Conservation (phyloP, 2,113 vertebrate genomes). For the Carassius auratus region DNA sequence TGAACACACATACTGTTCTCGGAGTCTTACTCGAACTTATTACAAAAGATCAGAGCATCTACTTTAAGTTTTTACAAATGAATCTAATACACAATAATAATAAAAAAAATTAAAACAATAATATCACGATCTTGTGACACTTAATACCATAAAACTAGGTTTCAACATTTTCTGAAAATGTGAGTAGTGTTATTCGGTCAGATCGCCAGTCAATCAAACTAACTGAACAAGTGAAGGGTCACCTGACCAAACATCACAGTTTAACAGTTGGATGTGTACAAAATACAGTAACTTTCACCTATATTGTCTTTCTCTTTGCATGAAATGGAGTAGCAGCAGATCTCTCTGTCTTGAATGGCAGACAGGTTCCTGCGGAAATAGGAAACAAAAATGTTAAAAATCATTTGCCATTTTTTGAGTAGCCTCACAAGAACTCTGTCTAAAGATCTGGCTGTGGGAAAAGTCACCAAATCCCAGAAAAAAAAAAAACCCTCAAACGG, state of each 20-base stretch:
- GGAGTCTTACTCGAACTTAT: background rate
- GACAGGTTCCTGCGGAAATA: slow-evolving; percentile 77
- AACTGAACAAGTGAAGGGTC: no score
- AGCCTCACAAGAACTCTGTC: background rate
- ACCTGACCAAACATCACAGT: background rate
- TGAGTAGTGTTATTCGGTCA: no score
- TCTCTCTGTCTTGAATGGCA: slow-evolving; percentile 84
- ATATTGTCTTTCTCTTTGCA: slow-evolving; percentile 88
- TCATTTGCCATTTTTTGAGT: background rate
- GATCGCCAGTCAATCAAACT: no score
- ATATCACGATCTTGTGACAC: background rate
- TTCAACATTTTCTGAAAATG: background rate
- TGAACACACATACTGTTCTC: background rate
- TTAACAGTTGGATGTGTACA: background rate
- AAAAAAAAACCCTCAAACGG: no score
- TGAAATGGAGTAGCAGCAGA: slow-evolving; percentile 86
- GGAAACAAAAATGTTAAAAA: background rate
- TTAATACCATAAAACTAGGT: background rate
- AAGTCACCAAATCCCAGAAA: background rate
- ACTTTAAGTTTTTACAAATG: no score
- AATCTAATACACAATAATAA: no score
- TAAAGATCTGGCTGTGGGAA: background rate
- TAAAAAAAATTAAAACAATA: no score
- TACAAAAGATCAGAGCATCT: background rate
- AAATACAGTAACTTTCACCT: slow-evolving; percentile 65